Base-by-base conservation (phyloP, 2,797 vertebrate genomes). In the Mycteria americana region DNA sequence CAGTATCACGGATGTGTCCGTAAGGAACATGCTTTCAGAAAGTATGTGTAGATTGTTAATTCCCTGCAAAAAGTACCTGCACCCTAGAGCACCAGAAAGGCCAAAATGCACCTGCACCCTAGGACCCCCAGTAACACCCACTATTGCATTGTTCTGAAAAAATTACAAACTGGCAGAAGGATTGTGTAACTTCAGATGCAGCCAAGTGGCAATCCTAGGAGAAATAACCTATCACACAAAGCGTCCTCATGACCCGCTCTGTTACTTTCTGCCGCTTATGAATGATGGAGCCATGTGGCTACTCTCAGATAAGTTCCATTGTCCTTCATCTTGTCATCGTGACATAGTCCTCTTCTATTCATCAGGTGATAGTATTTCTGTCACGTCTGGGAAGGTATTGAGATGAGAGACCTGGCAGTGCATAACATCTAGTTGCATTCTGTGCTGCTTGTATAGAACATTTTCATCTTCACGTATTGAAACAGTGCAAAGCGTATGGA, bases 41-140 rank as follows among this genome's bases (percentile, higher is more conserved):
- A 83, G 81, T 1, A 23, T 0, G 9, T 0, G 0, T 9, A 6
- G 46, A 60, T 28, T 46, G 45, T 19, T n/a, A 46, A 59, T 41
- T 57, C 85, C 41, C 63, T 53, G 31, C 30, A 33, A 41, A 35
- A 13, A 3, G 13, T 5, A 24, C 43, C 56, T 63, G 70, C 13
- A 16, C 9, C 39, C 1, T 0, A 64, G 59, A 37, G 14, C 77
- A 41, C 27, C 63, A 48, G 37, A 30, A 10, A 21, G 35, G 46
- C 60, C 78, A 75, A 72, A 83, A 50, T 7, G 45, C 27, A 39
- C 53, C 67, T 72, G 85, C n/a, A 27, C 39, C 41, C 18, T 27
- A 10, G 15, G 41, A 65, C 5, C 18, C 25, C 28, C 9, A 11
- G 68, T 22, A n/a, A 56, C 41, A 48, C 25, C 50, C 59, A 23